These are phyloP conservation scores for Taenioides sp. DNA, from an alignment of 2,797 vertebrate genomes.

Conservation along the genomic window DNA sequence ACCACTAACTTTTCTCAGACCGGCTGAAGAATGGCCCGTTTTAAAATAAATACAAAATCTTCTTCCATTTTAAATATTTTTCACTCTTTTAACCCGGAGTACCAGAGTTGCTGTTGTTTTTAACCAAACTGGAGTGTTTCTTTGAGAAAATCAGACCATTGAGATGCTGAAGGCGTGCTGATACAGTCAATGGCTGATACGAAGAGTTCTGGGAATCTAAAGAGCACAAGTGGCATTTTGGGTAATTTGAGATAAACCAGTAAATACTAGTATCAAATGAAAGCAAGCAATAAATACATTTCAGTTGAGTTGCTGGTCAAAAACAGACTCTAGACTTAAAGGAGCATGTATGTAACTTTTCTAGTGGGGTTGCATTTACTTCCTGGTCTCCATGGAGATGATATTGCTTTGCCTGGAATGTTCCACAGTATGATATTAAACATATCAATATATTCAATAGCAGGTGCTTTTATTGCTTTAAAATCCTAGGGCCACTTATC, in stretches of 20 bases:
- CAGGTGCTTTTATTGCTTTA: too few relatives aligned
- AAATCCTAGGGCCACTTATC: too few relatives aligned
- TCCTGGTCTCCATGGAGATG: too few relatives aligned
- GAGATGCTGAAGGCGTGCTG: conserved; percentile 45
- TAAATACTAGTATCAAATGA: background rate
- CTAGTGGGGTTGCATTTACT: too few relatives aligned
- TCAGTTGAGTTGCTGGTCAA: too few relatives aligned
- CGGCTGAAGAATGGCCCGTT: conserved; percentile 66
- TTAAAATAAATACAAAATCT: conserved; percentile 17
- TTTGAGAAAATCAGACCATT: conserved; percentile 40
- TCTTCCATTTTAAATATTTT: conserved; percentile 16
- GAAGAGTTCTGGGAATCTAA: conserved; percentile 45
- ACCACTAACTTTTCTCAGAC: conserved; percentile 60
- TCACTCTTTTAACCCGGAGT: conserved; percentile 8
- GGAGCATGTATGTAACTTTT: too few relatives aligned
- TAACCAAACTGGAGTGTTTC: conserved; percentile 56
- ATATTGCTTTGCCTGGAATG: too few relatives aligned
- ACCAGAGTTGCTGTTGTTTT: conserved; percentile 30
- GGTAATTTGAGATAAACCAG: background rate
- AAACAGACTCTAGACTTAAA: too few relatives aligned
- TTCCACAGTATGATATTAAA: too few relatives aligned
- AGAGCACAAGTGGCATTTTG: background rate
- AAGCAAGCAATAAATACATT: background rate
- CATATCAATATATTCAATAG: too few relatives aligned
- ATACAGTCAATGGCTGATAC: conserved; percentile 30